Percentiles rank a stretch among this genome's conserved stretches.
Evolutionary conservation across 2,113 vertebrate genomes (phyloP).

Genomic region (Propithecus coquereli): DNA sequence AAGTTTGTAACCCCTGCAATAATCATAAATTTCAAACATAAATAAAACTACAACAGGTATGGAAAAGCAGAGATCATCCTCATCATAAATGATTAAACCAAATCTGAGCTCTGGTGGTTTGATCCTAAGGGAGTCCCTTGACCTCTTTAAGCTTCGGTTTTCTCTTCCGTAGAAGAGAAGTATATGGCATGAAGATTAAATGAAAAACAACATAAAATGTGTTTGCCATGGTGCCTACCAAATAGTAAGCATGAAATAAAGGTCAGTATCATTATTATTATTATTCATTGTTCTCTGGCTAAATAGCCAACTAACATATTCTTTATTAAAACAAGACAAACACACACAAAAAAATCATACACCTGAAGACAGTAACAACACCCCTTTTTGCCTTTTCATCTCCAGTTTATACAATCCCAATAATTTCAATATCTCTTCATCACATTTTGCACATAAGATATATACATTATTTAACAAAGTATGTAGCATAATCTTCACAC

Average conservation of each 20-base stretch:
- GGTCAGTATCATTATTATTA: not conserved
- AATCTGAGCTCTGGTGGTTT: not conserved
- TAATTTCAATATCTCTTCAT: not conserved
- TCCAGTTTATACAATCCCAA: not conserved
- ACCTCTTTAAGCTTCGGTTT: not conserved
- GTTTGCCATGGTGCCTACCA: not conserved
- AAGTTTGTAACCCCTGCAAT: not conserved
- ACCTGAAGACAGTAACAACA: not conserved
- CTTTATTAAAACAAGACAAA: slow-evolving; percentile 12
- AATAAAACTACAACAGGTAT: not conserved
- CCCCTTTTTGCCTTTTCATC: not conserved
- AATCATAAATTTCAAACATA: not conserved
- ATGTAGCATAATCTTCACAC: not conserved
- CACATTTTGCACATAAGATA: not conserved
- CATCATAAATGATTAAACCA: not conserved
- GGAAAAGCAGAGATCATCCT: not conserved
- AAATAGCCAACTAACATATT: not conserved
- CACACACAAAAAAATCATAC: not conserved
- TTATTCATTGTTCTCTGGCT: not conserved
- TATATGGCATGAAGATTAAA: not conserved
- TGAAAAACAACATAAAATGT: not conserved
- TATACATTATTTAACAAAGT: not conserved
- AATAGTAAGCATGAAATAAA: not conserved
- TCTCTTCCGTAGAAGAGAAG: not conserved
- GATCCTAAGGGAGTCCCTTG: not conserved